Conservation (phyloP, 1,140 invertebrate genomes). For the Acromyrmex echinatior region DNA sequence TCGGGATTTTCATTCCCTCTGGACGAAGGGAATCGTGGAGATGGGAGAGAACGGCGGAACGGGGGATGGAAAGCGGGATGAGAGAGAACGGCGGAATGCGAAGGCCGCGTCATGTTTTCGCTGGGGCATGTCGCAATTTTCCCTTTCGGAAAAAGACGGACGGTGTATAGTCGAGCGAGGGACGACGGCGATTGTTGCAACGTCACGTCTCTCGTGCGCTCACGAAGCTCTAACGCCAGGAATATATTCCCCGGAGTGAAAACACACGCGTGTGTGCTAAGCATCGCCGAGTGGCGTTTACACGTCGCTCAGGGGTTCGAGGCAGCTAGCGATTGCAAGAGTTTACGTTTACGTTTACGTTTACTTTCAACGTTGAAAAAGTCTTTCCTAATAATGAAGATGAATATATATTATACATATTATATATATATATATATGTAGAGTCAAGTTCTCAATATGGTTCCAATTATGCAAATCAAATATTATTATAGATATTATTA, state of each 20-base stretch:
- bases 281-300: constrained; percentile 48
- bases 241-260: constrained; percentile 52
- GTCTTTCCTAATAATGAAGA: not conserved
- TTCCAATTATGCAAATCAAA: not conserved
- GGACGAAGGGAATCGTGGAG: constrained; percentile 20
- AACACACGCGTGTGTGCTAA: constrained; percentile 59
- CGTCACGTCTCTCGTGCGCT: constrained; percentile 67
- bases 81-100: constrained; percentile 54
- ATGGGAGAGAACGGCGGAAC: not conserved
- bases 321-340: constrained; percentile 32
- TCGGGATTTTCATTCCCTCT: constrained; percentile 66
- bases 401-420: not conserved
- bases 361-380: constrained; percentile 23
- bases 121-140: constrained; percentile 74
- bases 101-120: constrained; percentile 69
- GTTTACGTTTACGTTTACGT: constrained; percentile 45
- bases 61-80: not conserved
- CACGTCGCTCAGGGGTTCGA: constrained; percentile 38
- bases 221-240: constrained; percentile 69
- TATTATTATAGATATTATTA: constrained; percentile 1
- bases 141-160: constrained; percentile 73
- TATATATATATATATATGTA: no score
- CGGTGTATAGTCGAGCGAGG: constrained; percentile 10
- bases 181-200: constrained; percentile 67
- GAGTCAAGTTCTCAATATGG: not conserved